A percentile compares a stretch with the other conserved stretches of the same genome.
phyloP scores from a whole-genome alignment of 2,113 vertebrate species.

The Pseudopipra pipra region DNA sequence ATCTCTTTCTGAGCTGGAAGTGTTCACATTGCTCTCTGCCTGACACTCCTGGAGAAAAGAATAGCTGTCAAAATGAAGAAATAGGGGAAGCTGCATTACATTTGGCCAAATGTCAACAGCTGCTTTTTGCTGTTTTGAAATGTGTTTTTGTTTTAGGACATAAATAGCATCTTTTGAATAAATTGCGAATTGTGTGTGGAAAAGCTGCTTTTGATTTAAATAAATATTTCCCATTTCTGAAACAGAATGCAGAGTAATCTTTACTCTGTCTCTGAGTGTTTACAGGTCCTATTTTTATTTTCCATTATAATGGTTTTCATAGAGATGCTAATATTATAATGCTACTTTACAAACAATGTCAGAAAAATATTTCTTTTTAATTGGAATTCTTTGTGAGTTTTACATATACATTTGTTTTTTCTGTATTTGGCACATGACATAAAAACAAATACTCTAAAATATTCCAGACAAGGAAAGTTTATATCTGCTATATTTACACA shows the following conservation, averaged over 20 bases:
- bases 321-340: background rate
- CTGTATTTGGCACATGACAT: background rate
- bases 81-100: background rate
- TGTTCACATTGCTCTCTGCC: background rate
- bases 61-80: background rate
- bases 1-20: background rate
- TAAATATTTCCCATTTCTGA: background rate
- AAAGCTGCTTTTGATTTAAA: background rate
- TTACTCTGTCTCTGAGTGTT: background rate
- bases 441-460: background rate
- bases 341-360: background rate
- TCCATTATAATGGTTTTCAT: background rate
- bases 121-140: background rate
- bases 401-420: background rate
- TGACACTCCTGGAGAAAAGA: background rate
- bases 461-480: background rate
- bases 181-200: accelerated
- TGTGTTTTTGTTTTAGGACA: background rate
- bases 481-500: background rate
- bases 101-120: background rate
- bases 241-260: background rate
- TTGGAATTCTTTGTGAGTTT: background rate
- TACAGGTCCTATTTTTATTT: background rate
- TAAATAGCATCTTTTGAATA: background rate
- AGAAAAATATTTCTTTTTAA: background rate